Base-by-base conservation (phyloP, 2,113 vertebrate species). In the Toxostoma redivivum region DNA sequence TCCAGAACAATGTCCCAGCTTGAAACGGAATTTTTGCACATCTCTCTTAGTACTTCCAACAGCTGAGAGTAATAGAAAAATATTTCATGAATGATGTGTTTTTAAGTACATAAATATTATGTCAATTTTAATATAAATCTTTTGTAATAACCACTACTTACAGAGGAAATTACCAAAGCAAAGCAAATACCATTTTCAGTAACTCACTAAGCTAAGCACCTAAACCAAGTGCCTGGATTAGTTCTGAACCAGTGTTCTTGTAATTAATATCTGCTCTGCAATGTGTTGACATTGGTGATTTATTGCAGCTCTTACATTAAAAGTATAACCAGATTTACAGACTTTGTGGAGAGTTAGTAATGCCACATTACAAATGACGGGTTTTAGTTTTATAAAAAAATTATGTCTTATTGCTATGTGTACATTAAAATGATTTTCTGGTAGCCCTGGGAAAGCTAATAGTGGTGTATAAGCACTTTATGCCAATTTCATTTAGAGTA, bases 401-500 rank as follows among this genome's bases (percentile, higher is more conserved):
- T 90, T 54, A 60, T 31, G 15, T 64, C 69, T 91, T 76, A 61
- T 78, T 84, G 86, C 78, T 86, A 20, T 31, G 7, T 73, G 27
- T 88, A 67, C 65, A 71, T 86, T 91, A 62, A 78, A 88, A 81
- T 57, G 24, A 9, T 78, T 88, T 95, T 71, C 91, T 81, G 33
- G 50, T 88, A 95, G 80, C 40, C 42, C 72, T 76, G 37, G 65
- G 81, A 89, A 96, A 96, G 70, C 35, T 91, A 72, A 90, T 51
- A 50, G 47, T 66, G 28, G 81, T 83, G n/a, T 22, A 66, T 9
- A 25, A 93, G 47, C 65, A 86, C 51, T 93, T 85, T 28, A 83
- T 64, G 20, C 6, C 30, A 37, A 33, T 71, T 77, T 50, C 51
- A 18, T 91, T 95, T 79, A 66, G 54, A 76, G 37, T 54, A 74